A percentile compares a stretch with the other conserved stretches of the same genome.
These are phyloP conservation scores for Pipistrellus nathusii DNA, from an alignment of 2,797 vertebrate genomes.

Conservation along the genomic window DNA sequence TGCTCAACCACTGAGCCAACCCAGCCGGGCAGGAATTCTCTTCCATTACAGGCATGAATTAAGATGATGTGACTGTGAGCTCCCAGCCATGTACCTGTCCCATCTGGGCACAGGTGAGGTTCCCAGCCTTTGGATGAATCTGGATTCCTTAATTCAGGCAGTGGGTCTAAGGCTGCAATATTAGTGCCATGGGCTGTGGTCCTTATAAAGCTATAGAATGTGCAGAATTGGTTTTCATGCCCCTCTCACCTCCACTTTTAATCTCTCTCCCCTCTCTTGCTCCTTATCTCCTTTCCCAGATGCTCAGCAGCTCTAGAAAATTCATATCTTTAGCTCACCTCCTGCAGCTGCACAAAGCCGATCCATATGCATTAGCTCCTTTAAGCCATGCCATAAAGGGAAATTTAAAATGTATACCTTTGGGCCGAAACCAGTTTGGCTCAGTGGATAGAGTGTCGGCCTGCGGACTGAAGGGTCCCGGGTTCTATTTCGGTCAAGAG, in stretches of 20 bases:
- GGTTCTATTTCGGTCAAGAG: too few relatives aligned
- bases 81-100: neutral
- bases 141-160: neutral
- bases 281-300: neutral
- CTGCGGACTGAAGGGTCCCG: too few relatives aligned
- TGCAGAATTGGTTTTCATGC: neutral
- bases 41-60: neutral
- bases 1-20: too few relatives aligned
- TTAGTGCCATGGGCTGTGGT: accelerated
- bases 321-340: neutral
- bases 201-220: neutral
- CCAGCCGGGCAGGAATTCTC: neutral
- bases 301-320: neutral
- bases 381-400: neutral
- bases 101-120: neutral
- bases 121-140: neutral
- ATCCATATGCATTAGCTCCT: neutral
- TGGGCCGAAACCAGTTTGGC: too few relatives aligned
- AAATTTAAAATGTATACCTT: neutral
- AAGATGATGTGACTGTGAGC: neutral
- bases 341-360: neutral
- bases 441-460: too few relatives aligned
- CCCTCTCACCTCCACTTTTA: neutral
- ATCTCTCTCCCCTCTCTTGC: neutral
- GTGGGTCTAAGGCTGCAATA: neutral